Base-by-base conservation (phyloP, 2,797 vertebrate genomes). In the Smutsia temminckii region DNA sequence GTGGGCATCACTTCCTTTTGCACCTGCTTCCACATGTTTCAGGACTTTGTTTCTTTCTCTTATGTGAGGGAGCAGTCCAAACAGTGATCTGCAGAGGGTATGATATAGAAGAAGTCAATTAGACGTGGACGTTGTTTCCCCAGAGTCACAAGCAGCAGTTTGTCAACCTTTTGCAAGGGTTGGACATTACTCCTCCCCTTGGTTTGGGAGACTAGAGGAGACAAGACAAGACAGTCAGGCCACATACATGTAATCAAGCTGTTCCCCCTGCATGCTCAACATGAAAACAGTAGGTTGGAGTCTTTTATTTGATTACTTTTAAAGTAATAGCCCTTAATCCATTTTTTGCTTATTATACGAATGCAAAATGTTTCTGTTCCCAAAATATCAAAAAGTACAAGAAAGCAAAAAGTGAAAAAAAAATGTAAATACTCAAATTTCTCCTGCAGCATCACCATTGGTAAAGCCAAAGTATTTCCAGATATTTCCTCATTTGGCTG, bases 31-130 rank as follows among this genome's bases (percentile, higher is more conserved):
- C 14, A 18, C n/a, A 68, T 69, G 80, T 81, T 40, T 69, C 63
- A 63, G 21, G 20, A 55, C 34, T 92, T 95, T 80, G 4, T 93
- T 92, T 78, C 59, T 95, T 89, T 25, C 66, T 91, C 85, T 69
- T 66, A 63, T n/a, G 17, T 49, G 27, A 87, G 27, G 59, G 42
- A 63, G 40, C 4, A 85, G 53, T 74, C 37, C 78, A 51, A 78
- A 89, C 69, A 59, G 40, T 59, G 25, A 89, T 81, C 57, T 77
- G 11, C 29, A 21, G 55, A 71, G 64, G n/a, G 8, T 32, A 27
- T 42, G 21, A 69, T 25, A 79, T 8, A 97, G 85, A 96, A 81
- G 63, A 75, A 46, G 46, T 46, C 46, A 71, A 25, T 29, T 37
- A 49, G 42, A 69, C 46, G 49, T 55, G 25, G 10, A 64, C 29